Evolutionary conservation across 2,797 vertebrate genomes (phyloP).

Genomic region (Enteromius anoplus): DNA sequence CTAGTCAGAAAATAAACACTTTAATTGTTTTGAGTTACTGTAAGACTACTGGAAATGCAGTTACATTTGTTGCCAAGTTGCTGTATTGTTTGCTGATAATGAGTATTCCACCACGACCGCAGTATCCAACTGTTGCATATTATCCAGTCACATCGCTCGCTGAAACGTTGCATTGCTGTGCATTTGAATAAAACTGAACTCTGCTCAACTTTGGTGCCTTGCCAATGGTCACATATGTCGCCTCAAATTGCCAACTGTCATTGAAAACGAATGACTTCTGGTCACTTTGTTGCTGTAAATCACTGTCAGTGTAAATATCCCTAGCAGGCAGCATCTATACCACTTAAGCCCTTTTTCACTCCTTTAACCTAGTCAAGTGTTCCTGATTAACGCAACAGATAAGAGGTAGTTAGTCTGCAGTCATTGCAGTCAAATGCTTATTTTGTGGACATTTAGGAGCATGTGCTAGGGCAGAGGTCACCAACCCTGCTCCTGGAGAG

Average conservation of each 20-base stretch:
- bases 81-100: neutral
- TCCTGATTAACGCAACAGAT: conserved; percentile 6
- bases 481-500: too few species aligned
- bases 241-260: neutral
- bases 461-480: too few species aligned
- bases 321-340: neutral
- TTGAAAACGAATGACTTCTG: conserved; percentile 19
- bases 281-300: conserved; percentile 6
- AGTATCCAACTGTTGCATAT: neutral
- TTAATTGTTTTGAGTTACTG: neutral
- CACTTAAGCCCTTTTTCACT: neutral
- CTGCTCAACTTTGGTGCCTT: neutral
- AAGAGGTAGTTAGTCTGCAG: neutral
- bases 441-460: neutral
- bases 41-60: neutral
- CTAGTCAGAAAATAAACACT: neutral
- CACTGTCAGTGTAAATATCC: neutral
- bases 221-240: conserved; percentile 13
- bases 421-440: neutral
- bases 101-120: neutral
- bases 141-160: neutral
- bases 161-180: neutral
- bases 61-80: neutral
- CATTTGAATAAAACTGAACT: conserved; percentile 26
- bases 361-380: conserved; percentile 10